phyloP scores from a whole-genome alignment of 2,888 invertebrate species.

The Diarsia brunnea region DNA sequence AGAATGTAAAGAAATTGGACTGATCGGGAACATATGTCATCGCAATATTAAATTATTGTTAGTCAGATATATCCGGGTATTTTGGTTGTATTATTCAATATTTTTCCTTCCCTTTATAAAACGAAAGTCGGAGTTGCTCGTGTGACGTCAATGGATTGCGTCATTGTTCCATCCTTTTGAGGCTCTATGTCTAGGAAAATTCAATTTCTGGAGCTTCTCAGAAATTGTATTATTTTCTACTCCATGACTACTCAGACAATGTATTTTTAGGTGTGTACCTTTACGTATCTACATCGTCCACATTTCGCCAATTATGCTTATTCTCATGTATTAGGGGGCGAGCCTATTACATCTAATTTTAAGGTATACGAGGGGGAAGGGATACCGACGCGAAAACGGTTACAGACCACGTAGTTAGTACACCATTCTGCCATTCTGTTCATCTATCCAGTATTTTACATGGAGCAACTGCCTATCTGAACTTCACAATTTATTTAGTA shows the following conservation, averaged over 20 bases:
- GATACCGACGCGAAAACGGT: no score
- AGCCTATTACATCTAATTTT: background rate
- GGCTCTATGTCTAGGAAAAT: background rate
- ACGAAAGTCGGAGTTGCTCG: background rate
- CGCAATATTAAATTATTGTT: no score
- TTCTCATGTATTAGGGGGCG: no score
- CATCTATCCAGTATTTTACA: no score
- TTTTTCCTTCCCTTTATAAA: background rate
- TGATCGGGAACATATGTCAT: background rate
- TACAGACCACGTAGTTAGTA: no score
- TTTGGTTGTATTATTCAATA: background rate
- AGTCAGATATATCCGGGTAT: no score
- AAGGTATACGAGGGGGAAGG: no score
- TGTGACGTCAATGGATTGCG: constrained; percentile 3
- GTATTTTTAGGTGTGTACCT: background rate
- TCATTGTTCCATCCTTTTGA: background rate
- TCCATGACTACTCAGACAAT: background rate
- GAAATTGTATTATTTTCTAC: background rate
- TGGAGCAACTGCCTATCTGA: no score
- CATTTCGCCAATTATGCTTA: background rate
- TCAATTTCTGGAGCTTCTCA: background rate
- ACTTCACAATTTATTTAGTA: no score
- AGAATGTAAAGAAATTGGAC: no score
- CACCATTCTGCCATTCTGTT: no score
- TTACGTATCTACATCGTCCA: background rate